Base-by-base conservation (phyloP, 2,888 invertebrate genomes). In the Nebria brevicollis region DNA sequence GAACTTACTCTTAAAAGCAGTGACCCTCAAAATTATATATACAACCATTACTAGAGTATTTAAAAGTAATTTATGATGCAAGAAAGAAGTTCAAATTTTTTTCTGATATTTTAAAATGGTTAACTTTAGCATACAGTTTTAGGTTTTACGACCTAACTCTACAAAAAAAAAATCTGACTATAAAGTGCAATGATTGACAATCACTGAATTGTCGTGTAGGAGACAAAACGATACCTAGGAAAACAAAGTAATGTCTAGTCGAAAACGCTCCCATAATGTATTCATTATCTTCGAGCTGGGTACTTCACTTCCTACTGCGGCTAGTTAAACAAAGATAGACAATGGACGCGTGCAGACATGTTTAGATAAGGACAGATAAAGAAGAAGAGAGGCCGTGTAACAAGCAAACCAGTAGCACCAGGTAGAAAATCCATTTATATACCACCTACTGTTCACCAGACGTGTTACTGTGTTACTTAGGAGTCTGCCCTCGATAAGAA, bases 191-290 rank as follows among this genome's bases (percentile, higher is more conserved):
- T 54, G 13, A 26, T 70, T 70, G 70, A 70, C 70, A 70, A 70
- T 2, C 70, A 11, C 70, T 70, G 70, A 8, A 11, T 25, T 15
- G 15, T 25, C 15, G 6, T 15, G 25, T 66, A 66, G 15, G 11
- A 25, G 66, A 66, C 66, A 66, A 25, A 20, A 70, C 25, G 26
- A 26, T 70, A 70, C 70, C 25, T 70, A 34, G 11, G 2, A 34
- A 70, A 70, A 70, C 70, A 70, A 20, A 25, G 34, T 34, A 34
- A 70, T 70, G 70, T 70, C 70, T 70, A 70, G 70, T 70, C 70
- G 25, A 70, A 34, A 70, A 70, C 70, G 70, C 25, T 70, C 25
- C 70, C 70, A 8, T 70, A 70, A 70, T 70, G 70, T 70, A 34
- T 70, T 25, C 34, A 70, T 70, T 70, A 70, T 70, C 70, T 70